These are phyloP conservation scores for Propsilocerus akamusi DNA, from an alignment of 1,140 invertebrate species.

Conservation along the genomic window DNA sequence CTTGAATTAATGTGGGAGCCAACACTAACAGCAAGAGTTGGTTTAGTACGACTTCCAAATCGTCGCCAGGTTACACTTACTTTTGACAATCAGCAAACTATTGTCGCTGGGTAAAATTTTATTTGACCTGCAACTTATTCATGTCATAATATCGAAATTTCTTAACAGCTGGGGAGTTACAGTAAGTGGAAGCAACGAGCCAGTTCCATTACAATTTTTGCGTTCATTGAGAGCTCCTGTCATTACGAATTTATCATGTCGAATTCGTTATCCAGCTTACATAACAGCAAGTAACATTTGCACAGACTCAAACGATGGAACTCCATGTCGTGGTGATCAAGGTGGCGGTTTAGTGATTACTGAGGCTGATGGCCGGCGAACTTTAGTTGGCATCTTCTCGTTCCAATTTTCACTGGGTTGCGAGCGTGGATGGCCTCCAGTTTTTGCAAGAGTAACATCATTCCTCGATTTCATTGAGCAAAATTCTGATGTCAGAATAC, in stretches of 20 bases:
- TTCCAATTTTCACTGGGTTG: constrained; percentile 28
- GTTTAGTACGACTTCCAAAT: too few species aligned
- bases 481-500: too few species aligned
- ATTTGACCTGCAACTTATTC: too few species aligned
- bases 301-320: constrained; percentile 9
- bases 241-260: constrained; percentile 13
- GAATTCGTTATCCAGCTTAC: constrained; percentile 9
- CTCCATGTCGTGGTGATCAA: constrained; percentile 16
- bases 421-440: constrained; percentile 19
- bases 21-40: too few species aligned
- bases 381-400: constrained; percentile 25
- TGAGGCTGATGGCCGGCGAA: constrained; percentile 7
- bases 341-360: constrained; percentile 14
- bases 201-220: too few species aligned
- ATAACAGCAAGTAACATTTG: constrained; percentile 13
- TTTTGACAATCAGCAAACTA: too few species aligned
- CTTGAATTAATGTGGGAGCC: too few species aligned
- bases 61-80: too few species aligned
- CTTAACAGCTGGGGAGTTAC: too few species aligned
- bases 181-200: too few species aligned
- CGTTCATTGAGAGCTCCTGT: constrained; percentile 12
- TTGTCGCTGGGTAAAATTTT: too few species aligned
- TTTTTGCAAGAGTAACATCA: constrained; percentile 19
- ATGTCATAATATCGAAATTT: too few species aligned
- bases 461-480: constrained; percentile 20